Evolutionary conservation across 2,888 invertebrate genomes (phyloP), one percentile per base, ranked within the genome.

Genomic region (Coelopa pilipes): DNA sequence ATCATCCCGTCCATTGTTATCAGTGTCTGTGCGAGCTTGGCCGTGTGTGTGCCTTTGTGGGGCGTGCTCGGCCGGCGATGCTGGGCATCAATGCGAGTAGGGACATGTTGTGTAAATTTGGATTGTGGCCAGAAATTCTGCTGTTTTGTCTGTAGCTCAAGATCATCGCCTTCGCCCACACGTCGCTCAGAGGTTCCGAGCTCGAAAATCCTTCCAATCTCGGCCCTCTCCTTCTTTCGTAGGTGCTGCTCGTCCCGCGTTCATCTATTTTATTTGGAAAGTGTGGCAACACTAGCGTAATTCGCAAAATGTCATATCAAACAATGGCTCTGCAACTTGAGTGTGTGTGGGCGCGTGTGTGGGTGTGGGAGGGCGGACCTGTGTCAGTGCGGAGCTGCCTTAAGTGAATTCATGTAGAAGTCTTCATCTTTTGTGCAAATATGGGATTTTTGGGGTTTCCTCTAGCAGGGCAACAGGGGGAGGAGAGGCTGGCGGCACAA

Each of bases 401-500:
- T 80, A 80, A 82, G 81, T 82, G 80, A 82, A 82, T 82, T 82
- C 82, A 81, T 78, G 79, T 80, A 77, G 79, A 82, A 82, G 81
- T 82, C 81, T 77, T 82, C 81, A 80, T 80, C 81, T 80, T 62
- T 62, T 62, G 15, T 62, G 62, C 62, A 62, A 62, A 45, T 62
- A 62, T 34, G n/a, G 21, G 62, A 15, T 62, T 62, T 62, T 62
- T 34, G 24, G 34, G 7, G 34, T 34, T 34, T 34, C 24, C 17
- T 17, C 19, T 12, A 19, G 57, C 11, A 59, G 24, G 5, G 57
- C 17, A 17, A 21, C 19, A 21, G 19, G 1, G 24, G 17, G 57
- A 21, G 13, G 17, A 4, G 34, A 34, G 34, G 34, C 34, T 34
- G 34, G 34, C 34, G 34, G 34, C 34, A 59, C 19, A 59, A 59